phyloP scores from a whole-genome alignment of 2,888 invertebrate species.

The Morpho achilles region DNA sequence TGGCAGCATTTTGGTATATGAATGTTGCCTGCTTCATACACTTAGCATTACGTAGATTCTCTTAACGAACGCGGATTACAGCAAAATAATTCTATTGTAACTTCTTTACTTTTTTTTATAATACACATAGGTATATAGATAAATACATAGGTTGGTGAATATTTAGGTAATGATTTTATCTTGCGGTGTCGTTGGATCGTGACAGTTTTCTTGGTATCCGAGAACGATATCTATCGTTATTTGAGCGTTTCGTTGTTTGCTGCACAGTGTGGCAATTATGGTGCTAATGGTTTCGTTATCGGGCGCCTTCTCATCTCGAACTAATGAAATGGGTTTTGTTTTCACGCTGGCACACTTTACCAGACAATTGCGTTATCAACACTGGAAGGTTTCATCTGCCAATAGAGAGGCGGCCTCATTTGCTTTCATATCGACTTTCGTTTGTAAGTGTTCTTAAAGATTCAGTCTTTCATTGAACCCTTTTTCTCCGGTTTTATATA shows the following conservation, averaged over 20 bases:
- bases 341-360: constrained; percentile 25
- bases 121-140: too few relatives aligned
- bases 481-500: too few relatives aligned
- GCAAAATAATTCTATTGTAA: too few relatives aligned
- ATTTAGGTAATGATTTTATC: background rate
- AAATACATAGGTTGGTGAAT: too few relatives aligned
- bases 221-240: constrained; percentile 6
- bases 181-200: constrained; percentile 3
- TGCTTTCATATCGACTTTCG: constrained; percentile 5
- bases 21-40: too few relatives aligned
- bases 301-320: constrained; percentile 52
- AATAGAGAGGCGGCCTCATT: constrained; percentile 7
- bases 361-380: constrained; percentile 21
- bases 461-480: too few relatives aligned
- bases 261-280: constrained; percentile 46
- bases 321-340: constrained; percentile 47
- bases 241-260: constrained; percentile 18
- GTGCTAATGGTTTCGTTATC: constrained; percentile 64
- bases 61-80: too few relatives aligned
- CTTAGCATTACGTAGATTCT: too few relatives aligned
- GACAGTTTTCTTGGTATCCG: constrained; percentile 6
- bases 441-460: background rate
- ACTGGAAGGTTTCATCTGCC: constrained; percentile 4
- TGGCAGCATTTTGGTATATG: too few relatives aligned
- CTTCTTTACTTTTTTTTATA: too few relatives aligned